phyloP scores from a whole-genome alignment of 2,113 vertebrate species.

The Brachionichthys hirsutus region DNA sequence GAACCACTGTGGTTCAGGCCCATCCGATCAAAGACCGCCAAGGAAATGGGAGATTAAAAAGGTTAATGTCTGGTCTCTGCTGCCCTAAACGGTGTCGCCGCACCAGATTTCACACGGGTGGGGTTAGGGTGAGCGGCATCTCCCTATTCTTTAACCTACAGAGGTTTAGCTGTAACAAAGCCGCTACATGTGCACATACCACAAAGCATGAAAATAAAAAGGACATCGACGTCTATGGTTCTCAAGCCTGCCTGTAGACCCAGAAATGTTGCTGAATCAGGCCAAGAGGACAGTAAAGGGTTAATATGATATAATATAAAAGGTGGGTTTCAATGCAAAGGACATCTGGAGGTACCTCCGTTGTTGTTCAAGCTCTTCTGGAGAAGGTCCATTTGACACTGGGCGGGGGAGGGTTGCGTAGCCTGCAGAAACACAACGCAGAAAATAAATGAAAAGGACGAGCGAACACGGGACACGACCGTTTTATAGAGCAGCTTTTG shows the following conservation, averaged over 20 bases:
- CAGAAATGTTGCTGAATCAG: neutral
- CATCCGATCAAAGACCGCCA: too few relatives aligned
- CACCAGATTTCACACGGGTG: conserved; percentile 9
- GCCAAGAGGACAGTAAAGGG: neutral
- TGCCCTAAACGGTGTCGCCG: conserved; percentile 4
- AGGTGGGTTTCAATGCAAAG: neutral
- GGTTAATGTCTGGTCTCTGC: conserved; percentile 35
- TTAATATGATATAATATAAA: neutral
- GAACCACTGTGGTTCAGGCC: neutral
- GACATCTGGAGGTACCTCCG: conserved; percentile 75
- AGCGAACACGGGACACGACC: too few relatives aligned
- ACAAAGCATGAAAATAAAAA: too few relatives aligned
- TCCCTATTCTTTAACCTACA: conserved; percentile 54
- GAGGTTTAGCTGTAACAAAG: conserved; percentile 63
- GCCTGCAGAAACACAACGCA: conserved; percentile 56
- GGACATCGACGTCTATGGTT: neutral
- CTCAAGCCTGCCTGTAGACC: neutral
- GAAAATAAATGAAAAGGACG: neutral
- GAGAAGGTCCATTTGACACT: conserved; percentile 82
- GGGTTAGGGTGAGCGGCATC: conserved; percentile 31
- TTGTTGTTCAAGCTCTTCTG: conserved; percentile 85
- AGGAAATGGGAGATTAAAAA: conserved; percentile 46
- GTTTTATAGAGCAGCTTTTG: too few relatives aligned
- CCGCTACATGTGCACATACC: conserved; percentile 51
- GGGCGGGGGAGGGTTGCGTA: conserved; percentile 71